Percentiles rank a stretch among this genome's conserved stretches.
phyloP scores from a whole-genome alignment of 2,113 vertebrate species.

The Empidonax traillii region DNA sequence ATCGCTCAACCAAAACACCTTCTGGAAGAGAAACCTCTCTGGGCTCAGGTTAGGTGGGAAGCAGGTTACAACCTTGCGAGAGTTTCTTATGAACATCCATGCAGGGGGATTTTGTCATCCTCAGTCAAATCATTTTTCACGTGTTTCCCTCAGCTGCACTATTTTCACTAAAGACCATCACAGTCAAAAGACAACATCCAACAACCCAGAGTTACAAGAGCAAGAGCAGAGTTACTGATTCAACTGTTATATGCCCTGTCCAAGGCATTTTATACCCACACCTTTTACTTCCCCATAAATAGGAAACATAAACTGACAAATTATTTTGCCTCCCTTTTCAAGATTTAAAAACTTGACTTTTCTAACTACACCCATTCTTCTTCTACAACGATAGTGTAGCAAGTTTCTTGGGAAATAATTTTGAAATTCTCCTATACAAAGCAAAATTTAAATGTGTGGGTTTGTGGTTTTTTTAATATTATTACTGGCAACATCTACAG shows the following conservation, averaged over 20 bases:
- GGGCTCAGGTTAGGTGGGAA: not conserved
- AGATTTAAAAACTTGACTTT: not conserved
- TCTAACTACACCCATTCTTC: not conserved
- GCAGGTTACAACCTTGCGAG: not conserved
- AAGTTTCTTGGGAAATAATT: not conserved
- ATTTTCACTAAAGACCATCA: not conserved
- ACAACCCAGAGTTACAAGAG: not conserved
- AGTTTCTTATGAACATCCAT: not conserved
- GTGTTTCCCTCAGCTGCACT: not conserved
- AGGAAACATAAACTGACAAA: not conserved
- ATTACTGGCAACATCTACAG: not conserved
- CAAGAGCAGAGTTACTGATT: not conserved
- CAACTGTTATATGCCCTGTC: rapidly evolving
- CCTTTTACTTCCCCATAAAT: not conserved
- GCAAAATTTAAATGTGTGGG: not conserved
- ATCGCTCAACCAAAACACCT: not conserved
- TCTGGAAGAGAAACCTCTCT: not conserved
- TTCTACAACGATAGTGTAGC: not conserved
- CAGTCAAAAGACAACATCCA: not conserved
- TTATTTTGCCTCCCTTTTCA: not conserved
- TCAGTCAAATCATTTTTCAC: not conserved
- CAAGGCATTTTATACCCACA: not conserved
- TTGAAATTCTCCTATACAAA: not conserved
- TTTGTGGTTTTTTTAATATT: not conserved
- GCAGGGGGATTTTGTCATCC: not conserved